A percentile compares a stretch with the other conserved stretches of the same genome.
These are phyloP conservation scores for Chaunax sp. DNA, from an alignment of 2,797 vertebrate species.

Conservation along the genomic window DNA sequence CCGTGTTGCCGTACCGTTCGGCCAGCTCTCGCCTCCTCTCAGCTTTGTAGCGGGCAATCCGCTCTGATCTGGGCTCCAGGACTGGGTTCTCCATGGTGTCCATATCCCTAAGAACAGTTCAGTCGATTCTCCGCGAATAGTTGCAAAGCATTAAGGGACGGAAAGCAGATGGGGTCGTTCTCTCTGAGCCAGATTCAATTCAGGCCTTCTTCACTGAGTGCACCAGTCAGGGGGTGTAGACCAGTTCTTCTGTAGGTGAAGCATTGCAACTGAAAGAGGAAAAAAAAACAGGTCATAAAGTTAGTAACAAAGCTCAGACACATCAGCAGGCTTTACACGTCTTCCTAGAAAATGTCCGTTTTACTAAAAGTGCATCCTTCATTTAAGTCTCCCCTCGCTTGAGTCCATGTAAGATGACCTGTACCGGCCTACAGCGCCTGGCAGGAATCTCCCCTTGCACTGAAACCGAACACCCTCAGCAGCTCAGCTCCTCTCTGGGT, in stretches of 20 bases:
- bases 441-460: constrained; percentile 82
- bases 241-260: constrained; percentile 24
- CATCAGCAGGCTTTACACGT: neutral
- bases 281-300: constrained; percentile 3
- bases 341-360: constrained; percentile 5
- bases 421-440: constrained; percentile 58
- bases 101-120: constrained; percentile 51
- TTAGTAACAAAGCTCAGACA: neutral
- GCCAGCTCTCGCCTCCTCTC: constrained; percentile 84
- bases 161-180: constrained; percentile 8
- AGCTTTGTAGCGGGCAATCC: constrained; percentile 86
- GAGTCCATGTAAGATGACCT: constrained; percentile 75
- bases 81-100: constrained; percentile 73
- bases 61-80: constrained; percentile 82
- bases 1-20: constrained; percentile 74
- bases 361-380: constrained; percentile 27
- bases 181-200: constrained; percentile 59
- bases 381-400: constrained; percentile 36
- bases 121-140: constrained; percentile 18
- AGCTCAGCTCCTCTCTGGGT: constrained; percentile 35
- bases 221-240: constrained; percentile 26
- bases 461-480: constrained; percentile 78
- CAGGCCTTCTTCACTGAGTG: constrained; percentile 25
- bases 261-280: constrained; percentile 47
- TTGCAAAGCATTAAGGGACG: constrained; percentile 45